Evolutionary conservation across 1,140 invertebrate species (phyloP).

Genomic region (Lasioglossum baleicum): DNA sequence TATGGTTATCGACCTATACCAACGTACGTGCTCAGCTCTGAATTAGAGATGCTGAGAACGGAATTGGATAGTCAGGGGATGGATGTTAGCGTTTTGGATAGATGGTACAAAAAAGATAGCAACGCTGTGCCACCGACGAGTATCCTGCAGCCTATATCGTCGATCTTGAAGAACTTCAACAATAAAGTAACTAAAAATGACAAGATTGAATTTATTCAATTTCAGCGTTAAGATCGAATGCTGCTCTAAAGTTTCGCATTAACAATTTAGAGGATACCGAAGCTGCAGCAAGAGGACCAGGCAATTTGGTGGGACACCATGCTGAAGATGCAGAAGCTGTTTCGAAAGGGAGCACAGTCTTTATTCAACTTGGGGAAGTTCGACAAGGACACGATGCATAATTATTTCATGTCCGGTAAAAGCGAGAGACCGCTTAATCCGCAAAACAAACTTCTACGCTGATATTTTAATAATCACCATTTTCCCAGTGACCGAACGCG

Average conservation of each 20-base stretch:
- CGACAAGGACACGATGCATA: slow-evolving; percentile 96
- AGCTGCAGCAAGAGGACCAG: slow-evolving; percentile 97
- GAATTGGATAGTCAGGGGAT: slow-evolving; percentile 89
- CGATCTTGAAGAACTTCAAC: slow-evolving; percentile 98
- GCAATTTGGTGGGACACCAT: slow-evolving; percentile 98
- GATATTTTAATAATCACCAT: background rate
- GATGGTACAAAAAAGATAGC: slow-evolving; percentile 97
- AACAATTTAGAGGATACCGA: slow-evolving; percentile 88
- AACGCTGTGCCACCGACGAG: slow-evolving; percentile 97
- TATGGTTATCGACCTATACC: slow-evolving; percentile 98
- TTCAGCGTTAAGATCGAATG: too few relatives aligned
- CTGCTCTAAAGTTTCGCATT: background rate
- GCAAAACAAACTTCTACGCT: too few relatives aligned
- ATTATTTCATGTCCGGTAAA: slow-evolving; percentile 98
- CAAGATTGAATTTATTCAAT: too few relatives aligned
- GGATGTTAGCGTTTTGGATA: slow-evolving; percentile 92
- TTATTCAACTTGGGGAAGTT: slow-evolving; percentile 92
- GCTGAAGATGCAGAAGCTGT: slow-evolving; percentile 95
- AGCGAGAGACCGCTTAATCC: slow-evolving; percentile 51
- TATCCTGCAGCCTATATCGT: slow-evolving; percentile 97
- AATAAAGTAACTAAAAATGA: slow-evolving; percentile 88
- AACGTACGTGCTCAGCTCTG: slow-evolving; percentile 95
- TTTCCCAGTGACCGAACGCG: slow-evolving; percentile 94
- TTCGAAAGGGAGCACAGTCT: slow-evolving; percentile 93
- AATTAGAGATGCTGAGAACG: slow-evolving; percentile 92